Percentiles rank a stretch among this genome's conserved stretches.
Conservation (phyloP, 2,888 invertebrate genomes). For the Nymphalis urticae region DNA sequence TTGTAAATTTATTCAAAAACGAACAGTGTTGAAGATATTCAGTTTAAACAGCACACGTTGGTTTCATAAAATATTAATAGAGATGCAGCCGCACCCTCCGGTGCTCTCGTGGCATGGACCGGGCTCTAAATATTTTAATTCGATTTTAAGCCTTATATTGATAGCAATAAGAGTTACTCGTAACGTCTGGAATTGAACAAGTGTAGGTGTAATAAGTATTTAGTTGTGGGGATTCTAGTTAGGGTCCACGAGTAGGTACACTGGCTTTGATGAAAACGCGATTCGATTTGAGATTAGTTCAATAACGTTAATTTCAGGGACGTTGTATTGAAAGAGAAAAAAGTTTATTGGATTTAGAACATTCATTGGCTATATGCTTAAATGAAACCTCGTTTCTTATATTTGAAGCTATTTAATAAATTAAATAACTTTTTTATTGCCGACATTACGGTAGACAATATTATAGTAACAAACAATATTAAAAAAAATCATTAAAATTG, state of each 20-base stretch:
- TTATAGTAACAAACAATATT: too few relatives aligned
- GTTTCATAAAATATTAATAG: conserved; percentile 75
- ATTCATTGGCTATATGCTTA: background rate
- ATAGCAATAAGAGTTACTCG: conserved; percentile 11
- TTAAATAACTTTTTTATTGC: background rate
- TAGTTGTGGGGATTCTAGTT: conserved; percentile 45
- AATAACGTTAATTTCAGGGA: conserved; percentile 37
- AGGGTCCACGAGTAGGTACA: conserved; percentile 36
- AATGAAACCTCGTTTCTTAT: background rate
- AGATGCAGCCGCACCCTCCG: conserved; percentile 62
- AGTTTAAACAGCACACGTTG: conserved; percentile 72
- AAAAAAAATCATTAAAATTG: too few relatives aligned
- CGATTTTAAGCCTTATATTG: conserved; percentile 17
- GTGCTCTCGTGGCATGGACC: conserved; percentile 23
- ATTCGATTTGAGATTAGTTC: conserved; percentile 40
- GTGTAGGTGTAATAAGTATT: conserved; percentile 50
- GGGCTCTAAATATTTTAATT: conserved; percentile 16
- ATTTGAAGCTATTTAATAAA: background rate
- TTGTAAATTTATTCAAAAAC: conserved; percentile 28
- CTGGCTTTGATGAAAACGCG: conserved; percentile 39
- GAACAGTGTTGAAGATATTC: conserved; percentile 43
- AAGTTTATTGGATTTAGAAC: conserved; percentile 28
- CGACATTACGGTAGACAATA: background rate
- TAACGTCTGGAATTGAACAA: conserved; percentile 6
- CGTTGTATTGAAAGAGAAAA: conserved; percentile 25